These are phyloP conservation scores for Platichthys flesus DNA, from an alignment of 2,113 vertebrate genomes.

Conservation along the genomic window DNA sequence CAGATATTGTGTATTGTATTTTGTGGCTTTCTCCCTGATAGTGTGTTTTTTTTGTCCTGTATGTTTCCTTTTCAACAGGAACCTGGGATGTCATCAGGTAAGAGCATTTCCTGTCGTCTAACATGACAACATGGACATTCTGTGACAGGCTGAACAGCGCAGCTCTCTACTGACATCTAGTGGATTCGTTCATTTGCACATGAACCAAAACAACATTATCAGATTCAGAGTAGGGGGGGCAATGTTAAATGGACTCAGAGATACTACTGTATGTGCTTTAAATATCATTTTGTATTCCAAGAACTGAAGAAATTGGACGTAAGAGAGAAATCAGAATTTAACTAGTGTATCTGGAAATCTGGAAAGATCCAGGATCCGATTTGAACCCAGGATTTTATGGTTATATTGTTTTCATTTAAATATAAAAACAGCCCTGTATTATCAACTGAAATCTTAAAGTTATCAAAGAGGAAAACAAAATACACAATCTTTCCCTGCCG, in stretches of 20 bases:
- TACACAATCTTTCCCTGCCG: too few relatives aligned
- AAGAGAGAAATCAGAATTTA: neutral
- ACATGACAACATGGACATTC: neutral
- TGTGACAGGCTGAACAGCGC: neutral
- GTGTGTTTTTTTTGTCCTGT: neutral
- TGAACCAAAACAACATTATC: neutral
- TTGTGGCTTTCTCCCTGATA: neutral
- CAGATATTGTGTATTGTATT: too few relatives aligned
- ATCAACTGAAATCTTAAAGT: too few relatives aligned
- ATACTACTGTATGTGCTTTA: too few relatives aligned
- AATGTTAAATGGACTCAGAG: neutral
- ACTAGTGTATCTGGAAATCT: too few relatives aligned
- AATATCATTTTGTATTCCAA: neutral
- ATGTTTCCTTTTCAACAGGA: constrained; percentile 66
- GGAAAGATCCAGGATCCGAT: too few relatives aligned
- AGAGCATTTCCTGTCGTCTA: constrained; percentile 8
- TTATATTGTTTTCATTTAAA: neutral
- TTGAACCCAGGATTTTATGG: neutral
- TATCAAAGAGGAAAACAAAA: too few relatives aligned
- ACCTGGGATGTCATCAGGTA: constrained; percentile 82
- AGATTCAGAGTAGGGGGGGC: neutral
- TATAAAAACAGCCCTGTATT: too few relatives aligned
- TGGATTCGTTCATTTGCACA: constrained; percentile 15
- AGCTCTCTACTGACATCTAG: constrained; percentile 79
- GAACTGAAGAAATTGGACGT: neutral